These are phyloP conservation scores for Lithophane leautieri DNA, from an alignment of 2,888 invertebrate species.

Conservation along the genomic window DNA sequence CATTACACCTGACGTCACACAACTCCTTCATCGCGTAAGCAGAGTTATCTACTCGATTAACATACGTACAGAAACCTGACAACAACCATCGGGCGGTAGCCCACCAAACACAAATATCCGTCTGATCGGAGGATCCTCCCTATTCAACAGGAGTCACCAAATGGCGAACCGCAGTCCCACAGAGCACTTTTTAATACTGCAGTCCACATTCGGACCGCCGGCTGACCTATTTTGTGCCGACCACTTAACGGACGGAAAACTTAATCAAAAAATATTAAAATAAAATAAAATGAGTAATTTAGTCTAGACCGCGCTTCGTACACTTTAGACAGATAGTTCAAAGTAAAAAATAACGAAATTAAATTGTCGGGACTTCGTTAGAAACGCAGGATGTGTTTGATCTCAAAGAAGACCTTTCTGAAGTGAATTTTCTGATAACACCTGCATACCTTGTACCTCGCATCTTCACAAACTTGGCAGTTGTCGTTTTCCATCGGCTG, in stretches of 20 bases:
- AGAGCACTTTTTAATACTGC: too few species aligned
- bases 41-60: not conserved
- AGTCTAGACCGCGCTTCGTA: too few species aligned
- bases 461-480: slow-evolving; percentile 84
- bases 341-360: too few species aligned
- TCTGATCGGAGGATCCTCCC: not conserved
- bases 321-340: too few species aligned
- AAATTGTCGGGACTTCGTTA: not conserved
- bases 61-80: not conserved
- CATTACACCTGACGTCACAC: not conserved
- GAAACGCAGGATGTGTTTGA: not conserved
- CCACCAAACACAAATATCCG: not conserved
- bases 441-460: slow-evolving; percentile 80
- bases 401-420: too few species aligned
- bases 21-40: not conserved
- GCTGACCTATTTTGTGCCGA: too few species aligned
- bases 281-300: too few species aligned
- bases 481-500: slow-evolving; percentile 80
- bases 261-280: too few species aligned
- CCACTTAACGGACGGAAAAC: too few species aligned
- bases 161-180: too few species aligned
- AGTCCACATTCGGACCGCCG: too few species aligned
- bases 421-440: not conserved
- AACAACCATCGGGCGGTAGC: not conserved
- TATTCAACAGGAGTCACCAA: not conserved